Evolutionary conservation across 2,113 vertebrate genomes (phyloP).

Genomic region (Antechinus flavipes): DNA sequence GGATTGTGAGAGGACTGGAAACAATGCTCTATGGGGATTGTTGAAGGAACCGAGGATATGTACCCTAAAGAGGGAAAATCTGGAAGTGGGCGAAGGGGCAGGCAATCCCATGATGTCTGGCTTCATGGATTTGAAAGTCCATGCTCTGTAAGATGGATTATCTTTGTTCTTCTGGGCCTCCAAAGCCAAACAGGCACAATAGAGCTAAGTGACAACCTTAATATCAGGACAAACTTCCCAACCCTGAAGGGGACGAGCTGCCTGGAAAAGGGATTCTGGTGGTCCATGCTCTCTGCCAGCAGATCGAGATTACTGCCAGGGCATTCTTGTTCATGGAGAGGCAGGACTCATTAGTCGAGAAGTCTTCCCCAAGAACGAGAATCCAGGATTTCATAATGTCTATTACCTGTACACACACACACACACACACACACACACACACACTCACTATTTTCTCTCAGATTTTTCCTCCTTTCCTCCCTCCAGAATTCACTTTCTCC

Average conservation of each 20-base stretch:
- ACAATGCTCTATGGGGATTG: background rate
- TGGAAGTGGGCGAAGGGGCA: background rate
- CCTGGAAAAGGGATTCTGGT: background rate
- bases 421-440: background rate
- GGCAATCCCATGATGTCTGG: background rate
- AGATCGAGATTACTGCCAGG: background rate
- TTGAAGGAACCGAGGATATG: background rate
- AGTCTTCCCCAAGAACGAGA: background rate
- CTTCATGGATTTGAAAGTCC: background rate
- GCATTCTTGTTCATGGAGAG: background rate
- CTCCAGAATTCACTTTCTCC: background rate
- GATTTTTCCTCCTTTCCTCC: background rate
- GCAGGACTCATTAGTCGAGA: accelerated
- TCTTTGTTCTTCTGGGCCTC: background rate
- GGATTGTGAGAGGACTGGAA: background rate
- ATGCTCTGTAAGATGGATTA: too few species aligned
- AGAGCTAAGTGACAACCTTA: background rate
- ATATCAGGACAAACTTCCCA: background rate
- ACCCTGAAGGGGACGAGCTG: background rate
- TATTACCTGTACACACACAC: background rate
- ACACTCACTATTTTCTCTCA: background rate
- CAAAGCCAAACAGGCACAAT: background rate
- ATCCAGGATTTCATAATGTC: background rate
- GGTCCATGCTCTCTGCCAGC: background rate
- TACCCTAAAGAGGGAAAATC: background rate